Conservation (phyloP, 2,797 vertebrate species). For the Acanthurus lineatus region DNA sequence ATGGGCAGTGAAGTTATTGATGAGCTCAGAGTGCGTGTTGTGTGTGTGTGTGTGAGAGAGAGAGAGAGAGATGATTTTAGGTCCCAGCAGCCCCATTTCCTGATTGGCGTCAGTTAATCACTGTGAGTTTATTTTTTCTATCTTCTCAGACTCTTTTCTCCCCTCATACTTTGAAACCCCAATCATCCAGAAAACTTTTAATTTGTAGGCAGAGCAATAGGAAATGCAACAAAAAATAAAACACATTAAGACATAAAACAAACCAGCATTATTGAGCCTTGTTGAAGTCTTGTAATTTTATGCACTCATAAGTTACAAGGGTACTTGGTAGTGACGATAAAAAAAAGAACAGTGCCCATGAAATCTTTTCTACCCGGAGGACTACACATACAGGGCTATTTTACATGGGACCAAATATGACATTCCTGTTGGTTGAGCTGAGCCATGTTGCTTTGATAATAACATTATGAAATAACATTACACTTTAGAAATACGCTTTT, state of each 20-base stretch:
- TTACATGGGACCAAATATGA: constrained; percentile 84
- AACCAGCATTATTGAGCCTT: constrained; percentile 77
- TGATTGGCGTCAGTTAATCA: constrained; percentile 82
- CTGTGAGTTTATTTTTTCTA: constrained; percentile 80
- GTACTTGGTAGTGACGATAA: constrained; percentile 25
- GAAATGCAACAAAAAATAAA: constrained; percentile 47
- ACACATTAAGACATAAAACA: constrained; percentile 35
- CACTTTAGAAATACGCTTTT: neutral
- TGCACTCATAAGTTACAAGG: constrained; percentile 26
- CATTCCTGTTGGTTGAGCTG: constrained; percentile 79
- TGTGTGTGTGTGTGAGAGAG: neutral
- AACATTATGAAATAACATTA: constrained; percentile 33
- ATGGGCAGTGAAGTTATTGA: constrained; percentile 38
- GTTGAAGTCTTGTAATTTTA: constrained; percentile 45
- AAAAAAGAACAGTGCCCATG: constrained; percentile 34
- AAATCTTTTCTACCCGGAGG: constrained; percentile 59
- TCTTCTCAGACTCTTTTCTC: constrained; percentile 49
- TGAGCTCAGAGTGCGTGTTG: neutral
- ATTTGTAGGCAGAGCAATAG: constrained; percentile 87
- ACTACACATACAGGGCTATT: constrained; percentile 71
- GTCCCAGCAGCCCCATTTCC: constrained; percentile 70
- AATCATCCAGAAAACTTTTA: constrained; percentile 60
- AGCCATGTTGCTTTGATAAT: constrained; percentile 60
- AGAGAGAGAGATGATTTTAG: constrained; percentile 54
- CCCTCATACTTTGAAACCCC: constrained; percentile 33